These are phyloP conservation scores for Dusona sp. DNA, from an alignment of 2,888 invertebrate species.

Conservation along the genomic window DNA sequence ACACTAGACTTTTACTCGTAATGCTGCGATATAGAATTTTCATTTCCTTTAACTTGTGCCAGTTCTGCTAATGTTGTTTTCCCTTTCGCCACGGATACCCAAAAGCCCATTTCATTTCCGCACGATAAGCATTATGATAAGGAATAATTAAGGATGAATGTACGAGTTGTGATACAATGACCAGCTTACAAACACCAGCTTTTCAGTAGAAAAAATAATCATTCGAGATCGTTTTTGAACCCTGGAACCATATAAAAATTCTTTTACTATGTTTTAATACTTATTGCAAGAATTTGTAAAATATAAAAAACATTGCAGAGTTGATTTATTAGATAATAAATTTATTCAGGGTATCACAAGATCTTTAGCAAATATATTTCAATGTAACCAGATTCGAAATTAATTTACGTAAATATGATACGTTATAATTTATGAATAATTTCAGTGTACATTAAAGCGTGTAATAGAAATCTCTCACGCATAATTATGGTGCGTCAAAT, in stretches of 20 bases:
- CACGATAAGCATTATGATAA: conserved; percentile 67
- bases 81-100: conserved; percentile 51
- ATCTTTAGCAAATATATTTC: neutral
- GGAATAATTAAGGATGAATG: conserved; percentile 70
- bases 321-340: neutral
- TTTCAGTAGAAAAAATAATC: neutral
- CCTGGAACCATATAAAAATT: neutral
- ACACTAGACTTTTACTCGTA: conserved; percentile 36
- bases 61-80: conserved; percentile 67
- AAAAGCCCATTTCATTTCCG: conserved; percentile 64
- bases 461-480: too few relatives aligned
- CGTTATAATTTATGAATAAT: neutral
- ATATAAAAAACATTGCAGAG: neutral
- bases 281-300: neutral
- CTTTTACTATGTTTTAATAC: neutral
- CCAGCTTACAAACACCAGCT: conserved; percentile 21
- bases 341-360: neutral
- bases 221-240: neutral
- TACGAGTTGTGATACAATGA: conserved; percentile 36
- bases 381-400: neutral
- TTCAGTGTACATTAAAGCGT: neutral
- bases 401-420: neutral
- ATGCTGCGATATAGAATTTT: conserved; percentile 46
- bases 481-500: too few relatives aligned
- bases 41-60: conserved; percentile 52